phyloP scores from a whole-genome alignment of 1,140 invertebrate species.

The Geopemphigus sp. region DNA sequence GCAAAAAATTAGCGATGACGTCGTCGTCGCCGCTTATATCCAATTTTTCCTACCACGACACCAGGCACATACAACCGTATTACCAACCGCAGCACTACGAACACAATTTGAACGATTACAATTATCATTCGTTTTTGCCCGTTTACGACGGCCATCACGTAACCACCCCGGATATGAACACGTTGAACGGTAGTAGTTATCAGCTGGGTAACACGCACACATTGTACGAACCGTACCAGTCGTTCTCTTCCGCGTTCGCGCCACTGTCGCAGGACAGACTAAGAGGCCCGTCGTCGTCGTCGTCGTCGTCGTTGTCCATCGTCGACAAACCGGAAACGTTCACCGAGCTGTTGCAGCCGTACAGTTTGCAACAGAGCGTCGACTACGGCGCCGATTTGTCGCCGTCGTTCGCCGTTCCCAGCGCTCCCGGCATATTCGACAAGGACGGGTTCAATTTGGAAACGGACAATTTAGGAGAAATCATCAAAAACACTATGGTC shows the following conservation, averaged over 20 bases:
- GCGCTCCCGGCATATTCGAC: not conserved
- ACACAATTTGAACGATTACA: slow-evolving; percentile 21
- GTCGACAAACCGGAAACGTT: slow-evolving; percentile 16
- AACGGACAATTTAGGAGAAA: slow-evolving; percentile 81
- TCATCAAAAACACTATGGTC: slow-evolving; percentile 89
- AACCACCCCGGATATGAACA: slow-evolving; percentile 16
- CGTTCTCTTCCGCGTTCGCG: slow-evolving; percentile 4
- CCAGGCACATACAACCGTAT: slow-evolving; percentile 25
- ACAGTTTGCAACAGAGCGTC: slow-evolving; percentile 1
- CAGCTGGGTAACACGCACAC: slow-evolving; percentile 28
- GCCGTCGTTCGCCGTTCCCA: not conserved
- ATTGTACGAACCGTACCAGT: slow-evolving; percentile 25
- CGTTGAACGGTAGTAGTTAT: slow-evolving; percentile 17
- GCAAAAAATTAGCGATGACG: slow-evolving; percentile 27
- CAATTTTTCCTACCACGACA: slow-evolving; percentile 31
- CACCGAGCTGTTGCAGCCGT: not conserved
- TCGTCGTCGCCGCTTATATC: slow-evolving; percentile 34
- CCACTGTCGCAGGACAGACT: not conserved
- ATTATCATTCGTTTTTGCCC: slow-evolving; percentile 15
- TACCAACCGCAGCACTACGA: slow-evolving; percentile 27
- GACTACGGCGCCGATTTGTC: no score
- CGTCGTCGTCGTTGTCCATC: no score
- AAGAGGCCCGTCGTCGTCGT: not conserved
- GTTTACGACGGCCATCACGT: slow-evolving; percentile 17
- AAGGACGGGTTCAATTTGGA: slow-evolving; percentile 55